Conservation (phyloP, 2,797 vertebrate species). For the Lepus oiostolus region DNA sequence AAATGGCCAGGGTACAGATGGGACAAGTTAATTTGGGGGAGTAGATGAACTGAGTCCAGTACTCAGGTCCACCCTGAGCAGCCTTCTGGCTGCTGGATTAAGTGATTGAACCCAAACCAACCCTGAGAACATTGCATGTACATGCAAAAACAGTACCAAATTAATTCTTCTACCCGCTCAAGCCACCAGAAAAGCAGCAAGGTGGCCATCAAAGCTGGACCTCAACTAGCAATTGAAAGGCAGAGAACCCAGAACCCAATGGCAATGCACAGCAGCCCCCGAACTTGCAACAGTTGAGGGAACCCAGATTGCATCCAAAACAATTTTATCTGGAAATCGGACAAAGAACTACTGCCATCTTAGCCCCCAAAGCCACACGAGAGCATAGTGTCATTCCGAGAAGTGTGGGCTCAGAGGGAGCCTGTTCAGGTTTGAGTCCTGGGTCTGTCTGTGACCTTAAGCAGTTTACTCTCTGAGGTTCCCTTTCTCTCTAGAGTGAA, state of each 20-base stretch:
- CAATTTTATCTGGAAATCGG: background rate
- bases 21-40: background rate
- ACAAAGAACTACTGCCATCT: background rate
- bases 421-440: background rate
- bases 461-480: constrained; percentile 49
- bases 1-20: background rate
- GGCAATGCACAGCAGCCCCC: background rate
- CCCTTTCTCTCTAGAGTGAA: constrained; percentile 6
- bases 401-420: background rate
- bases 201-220: background rate
- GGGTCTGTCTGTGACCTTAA: constrained; percentile 23
- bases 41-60: constrained; percentile 8
- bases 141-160: constrained; percentile 1
- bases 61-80: background rate
- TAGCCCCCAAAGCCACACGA: background rate
- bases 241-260: constrained; percentile 23
- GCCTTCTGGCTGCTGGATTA: background rate
- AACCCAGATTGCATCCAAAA: constrained; percentile 19
- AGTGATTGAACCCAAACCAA: constrained; percentile 51
- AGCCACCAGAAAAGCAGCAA: constrained; percentile 6
- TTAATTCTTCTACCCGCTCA: constrained; percentile 15
- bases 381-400: background rate
- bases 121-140: background rate
- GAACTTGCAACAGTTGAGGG: background rate
- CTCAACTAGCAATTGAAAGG: background rate